Conservation (phyloP, 2,888 invertebrate species). For the Cinara cedri region DNA sequence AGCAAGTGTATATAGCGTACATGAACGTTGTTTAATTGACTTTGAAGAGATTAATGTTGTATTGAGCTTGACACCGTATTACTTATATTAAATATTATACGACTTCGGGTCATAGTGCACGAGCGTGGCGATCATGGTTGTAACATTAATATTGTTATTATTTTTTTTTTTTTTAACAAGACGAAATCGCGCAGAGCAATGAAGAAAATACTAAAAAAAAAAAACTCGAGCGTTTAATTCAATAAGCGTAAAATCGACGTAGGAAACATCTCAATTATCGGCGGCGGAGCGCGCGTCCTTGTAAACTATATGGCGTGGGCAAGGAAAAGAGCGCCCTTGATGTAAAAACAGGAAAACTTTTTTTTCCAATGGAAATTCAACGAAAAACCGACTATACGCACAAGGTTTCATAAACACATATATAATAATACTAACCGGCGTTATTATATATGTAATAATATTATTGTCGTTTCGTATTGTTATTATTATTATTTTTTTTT, state of each 20-base stretch:
- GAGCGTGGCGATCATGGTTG: not conserved
- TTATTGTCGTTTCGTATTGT: slow-evolving; percentile 4
- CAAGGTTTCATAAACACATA: slow-evolving; percentile 40
- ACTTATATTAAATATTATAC: no score
- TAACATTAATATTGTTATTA: no score
- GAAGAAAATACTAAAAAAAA: slow-evolving; percentile 1
- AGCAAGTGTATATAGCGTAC: no score
- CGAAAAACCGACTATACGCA: not conserved
- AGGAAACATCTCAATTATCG: slow-evolving; percentile 51
- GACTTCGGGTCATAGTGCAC: not conserved
- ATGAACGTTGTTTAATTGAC: slow-evolving; percentile 43
- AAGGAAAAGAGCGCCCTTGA: slow-evolving; percentile 47
- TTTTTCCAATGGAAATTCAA: slow-evolving; percentile 9
- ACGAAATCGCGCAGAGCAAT: not conserved
- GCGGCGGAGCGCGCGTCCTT: slow-evolving; percentile 37
- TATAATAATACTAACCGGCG: no score
- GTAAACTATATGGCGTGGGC: not conserved
- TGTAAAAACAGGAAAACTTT: slow-evolving; percentile 46
- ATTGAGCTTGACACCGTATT: not conserved
- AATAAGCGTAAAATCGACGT: slow-evolving; percentile 54
- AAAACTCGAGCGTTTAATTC: slow-evolving; percentile 35
- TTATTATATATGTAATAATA: slow-evolving; percentile 1
- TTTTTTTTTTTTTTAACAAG: no score
- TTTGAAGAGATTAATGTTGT: not conserved
- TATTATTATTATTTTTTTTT: no score